Evolutionary conservation across 2,797 vertebrate species (phyloP), one percentile per base, ranked within the genome.

Genomic region (Toxotes lorentzi): DNA sequence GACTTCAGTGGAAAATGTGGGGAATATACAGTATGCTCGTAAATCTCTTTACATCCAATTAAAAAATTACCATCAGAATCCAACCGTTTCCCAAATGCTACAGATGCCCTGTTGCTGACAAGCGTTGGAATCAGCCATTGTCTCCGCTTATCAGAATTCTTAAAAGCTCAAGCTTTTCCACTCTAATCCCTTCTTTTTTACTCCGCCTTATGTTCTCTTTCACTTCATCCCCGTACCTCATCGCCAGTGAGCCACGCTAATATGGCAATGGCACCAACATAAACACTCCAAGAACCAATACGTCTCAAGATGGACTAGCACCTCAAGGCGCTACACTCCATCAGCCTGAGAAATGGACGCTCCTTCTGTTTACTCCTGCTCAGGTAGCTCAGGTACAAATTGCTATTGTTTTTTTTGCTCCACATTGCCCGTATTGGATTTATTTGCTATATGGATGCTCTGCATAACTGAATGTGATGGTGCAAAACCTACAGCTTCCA

Each of bases 261-360:
- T 54, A 73, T 40, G 34, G 56, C 35, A 64, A 59, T 53, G 38
- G 70, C 73, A 79, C 41, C 61, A 72, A 81, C 77, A 74, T 30
- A 82, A 77, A 79, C 50, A 67, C 53, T 56, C 47, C 50, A 54
- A 82, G 24, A 79, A 67, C 63, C 57, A 45, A 74, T 72, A 34
- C 3, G 0, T 66, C 14, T 62, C 23, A 64, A 57, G 56, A 79
- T 57, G 70, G 76, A 85, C 84, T 19, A 53, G 80, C 70, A 73
- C 71, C 67, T 34, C 56, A 43, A 59, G 77, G 73, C 5, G 45
- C 78, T 61, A 43, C 76, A 64, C 78, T 87, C 78, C 77, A 82
- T 85, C 77, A 85, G 48, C 73, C 71, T 87, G 83, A 88, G 73
- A 80, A 89, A 89, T 88, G 67, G 71, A 82, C 21, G 17, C 56